These are phyloP conservation scores for Perca flavescens DNA, from an alignment of 2,113 vertebrate genomes.

Conservation along the genomic window DNA sequence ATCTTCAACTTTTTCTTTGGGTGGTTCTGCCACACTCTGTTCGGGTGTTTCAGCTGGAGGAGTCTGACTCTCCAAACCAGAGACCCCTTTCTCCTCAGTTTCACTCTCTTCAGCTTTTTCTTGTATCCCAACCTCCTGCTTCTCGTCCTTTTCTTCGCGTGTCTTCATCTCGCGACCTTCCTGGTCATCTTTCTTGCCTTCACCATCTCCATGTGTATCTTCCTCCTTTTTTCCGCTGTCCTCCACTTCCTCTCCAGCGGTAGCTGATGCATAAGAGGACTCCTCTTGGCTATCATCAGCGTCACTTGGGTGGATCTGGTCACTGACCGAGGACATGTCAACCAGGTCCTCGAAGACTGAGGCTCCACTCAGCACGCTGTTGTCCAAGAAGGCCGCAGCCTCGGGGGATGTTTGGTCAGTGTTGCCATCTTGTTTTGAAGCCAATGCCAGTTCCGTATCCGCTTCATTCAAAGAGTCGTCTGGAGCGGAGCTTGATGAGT, in stretches of 20 bases:
- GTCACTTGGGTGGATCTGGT: conserved; percentile 60
- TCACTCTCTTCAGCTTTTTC: conserved; percentile 21
- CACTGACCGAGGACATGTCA: conserved; percentile 69
- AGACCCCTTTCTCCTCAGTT: conserved; percentile 14
- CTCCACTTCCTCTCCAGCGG: conserved; percentile 50
- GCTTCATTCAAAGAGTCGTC: conserved; percentile 63
- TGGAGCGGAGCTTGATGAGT: conserved; percentile 24
- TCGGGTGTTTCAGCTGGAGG: conserved; percentile 35
- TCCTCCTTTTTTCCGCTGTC: conserved; percentile 62
- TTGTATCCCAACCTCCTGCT: neutral
- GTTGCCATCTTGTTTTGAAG: conserved; percentile 28
- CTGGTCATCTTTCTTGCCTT: conserved; percentile 62
- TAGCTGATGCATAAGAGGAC: conserved; percentile 68
- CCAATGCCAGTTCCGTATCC: conserved; percentile 15
- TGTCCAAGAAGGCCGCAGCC: conserved; percentile 40
- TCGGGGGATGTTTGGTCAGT: conserved; percentile 58
- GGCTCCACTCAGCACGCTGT: conserved; percentile 58
- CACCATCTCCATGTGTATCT: conserved; percentile 49
- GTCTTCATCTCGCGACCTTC: conserved; percentile 12
- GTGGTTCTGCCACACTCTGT: conserved; percentile 30
- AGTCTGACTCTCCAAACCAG: conserved; percentile 20
- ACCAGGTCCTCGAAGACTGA: conserved; percentile 64
- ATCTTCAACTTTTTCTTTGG: conserved; percentile 31
- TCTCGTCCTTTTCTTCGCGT: conserved; percentile 54
- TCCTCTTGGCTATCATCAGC: conserved; percentile 75